Percentiles rank a stretch among this genome's conserved stretches.
Conservation (phyloP, 2,888 invertebrate species). For the Acholoe squamosa region DNA sequence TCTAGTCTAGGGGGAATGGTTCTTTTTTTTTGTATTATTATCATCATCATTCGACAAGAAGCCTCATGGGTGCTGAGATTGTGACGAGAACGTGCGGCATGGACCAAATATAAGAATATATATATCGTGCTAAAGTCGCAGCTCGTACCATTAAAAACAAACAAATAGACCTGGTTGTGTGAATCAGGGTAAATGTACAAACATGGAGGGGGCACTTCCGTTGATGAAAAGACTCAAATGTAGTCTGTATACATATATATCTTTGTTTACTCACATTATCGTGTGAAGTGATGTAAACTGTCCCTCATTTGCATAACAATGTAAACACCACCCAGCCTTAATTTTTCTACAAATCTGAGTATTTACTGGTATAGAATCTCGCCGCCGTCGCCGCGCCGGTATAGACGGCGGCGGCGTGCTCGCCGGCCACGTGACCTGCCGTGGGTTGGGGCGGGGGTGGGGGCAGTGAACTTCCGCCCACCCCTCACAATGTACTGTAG, state of each 20-base stretch:
- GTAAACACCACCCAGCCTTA: constrained; percentile 51
- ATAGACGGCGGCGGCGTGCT: not conserved
- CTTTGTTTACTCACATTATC: constrained; percentile 28
- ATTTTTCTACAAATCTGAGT: constrained; percentile 46
- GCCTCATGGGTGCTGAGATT: constrained; percentile 39
- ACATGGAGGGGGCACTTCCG: constrained; percentile 41
- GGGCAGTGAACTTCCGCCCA: constrained; percentile 19
- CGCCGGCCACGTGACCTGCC: not conserved
- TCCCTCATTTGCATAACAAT: constrained; percentile 59
- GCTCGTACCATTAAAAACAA: constrained; percentile 45
- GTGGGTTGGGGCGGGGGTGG: not conserved
- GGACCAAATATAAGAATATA: constrained; percentile 56
- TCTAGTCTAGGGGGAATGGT: constrained; percentile 35
- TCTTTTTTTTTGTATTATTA: not conserved
- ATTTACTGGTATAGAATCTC: constrained; percentile 56
- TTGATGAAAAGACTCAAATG: constrained; percentile 30
- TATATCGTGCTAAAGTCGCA: constrained; percentile 23
- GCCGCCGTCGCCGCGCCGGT: constrained; percentile 16
- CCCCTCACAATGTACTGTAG: not conserved
- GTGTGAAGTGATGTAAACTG: constrained; percentile 51
- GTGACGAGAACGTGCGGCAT: constrained; percentile 14
- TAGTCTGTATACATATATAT: constrained; percentile 9
- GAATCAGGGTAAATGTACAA: constrained; percentile 48
- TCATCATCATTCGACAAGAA: constrained; percentile 35
- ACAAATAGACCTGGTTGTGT: constrained; percentile 51